Evolutionary conservation across 2,888 invertebrate genomes (phyloP).

Genomic region (Drosophila maculinotata): DNA sequence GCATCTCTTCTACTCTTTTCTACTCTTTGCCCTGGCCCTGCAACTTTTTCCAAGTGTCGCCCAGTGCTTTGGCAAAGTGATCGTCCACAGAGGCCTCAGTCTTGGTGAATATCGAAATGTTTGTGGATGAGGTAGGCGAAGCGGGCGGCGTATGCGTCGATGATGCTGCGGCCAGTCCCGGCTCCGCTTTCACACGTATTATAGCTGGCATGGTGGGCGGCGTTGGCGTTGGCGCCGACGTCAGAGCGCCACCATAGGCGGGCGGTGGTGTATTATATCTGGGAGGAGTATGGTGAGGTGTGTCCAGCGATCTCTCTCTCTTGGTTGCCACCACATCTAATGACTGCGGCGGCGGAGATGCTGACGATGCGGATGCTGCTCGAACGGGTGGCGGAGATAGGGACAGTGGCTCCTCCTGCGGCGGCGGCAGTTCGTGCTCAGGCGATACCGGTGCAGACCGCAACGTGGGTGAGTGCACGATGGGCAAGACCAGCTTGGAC

Average conservation of each 20-base stretch:
- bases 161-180: slow-evolving; percentile 75
- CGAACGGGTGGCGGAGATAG: slow-evolving; percentile 62
- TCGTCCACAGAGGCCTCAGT: slow-evolving; percentile 90
- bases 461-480: slow-evolving; percentile 66
- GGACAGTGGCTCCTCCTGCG: slow-evolving; percentile 78
- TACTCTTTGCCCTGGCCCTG: slow-evolving; percentile 86
- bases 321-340: slow-evolving; percentile 48
- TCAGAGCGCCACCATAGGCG: slow-evolving; percentile 51
- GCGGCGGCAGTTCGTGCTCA: slow-evolving; percentile 68
- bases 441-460: slow-evolving; percentile 59
- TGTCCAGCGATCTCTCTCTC: slow-evolving; percentile 58
- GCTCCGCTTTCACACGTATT: slow-evolving; percentile 82
- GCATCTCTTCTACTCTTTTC: slow-evolving; percentile 3
- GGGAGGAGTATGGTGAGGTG: slow-evolving; percentile 70
- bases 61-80: slow-evolving; percentile 95
- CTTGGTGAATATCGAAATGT: slow-evolving; percentile 74
- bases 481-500: slow-evolving; percentile 49
- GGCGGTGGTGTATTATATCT: slow-evolving; percentile 71
- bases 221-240: slow-evolving; percentile 53
- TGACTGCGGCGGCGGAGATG: slow-evolving; percentile 45
- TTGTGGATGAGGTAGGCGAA: slow-evolving; percentile 75
- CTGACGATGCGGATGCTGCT: slow-evolving; percentile 52
- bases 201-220: slow-evolving; percentile 75
- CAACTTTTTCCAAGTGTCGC: slow-evolving; percentile 92
- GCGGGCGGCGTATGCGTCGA: slow-evolving; percentile 79